Evolutionary conservation across 1,140 invertebrate genomes (phyloP).

Genomic region (Psilanteris sp.): DNA sequence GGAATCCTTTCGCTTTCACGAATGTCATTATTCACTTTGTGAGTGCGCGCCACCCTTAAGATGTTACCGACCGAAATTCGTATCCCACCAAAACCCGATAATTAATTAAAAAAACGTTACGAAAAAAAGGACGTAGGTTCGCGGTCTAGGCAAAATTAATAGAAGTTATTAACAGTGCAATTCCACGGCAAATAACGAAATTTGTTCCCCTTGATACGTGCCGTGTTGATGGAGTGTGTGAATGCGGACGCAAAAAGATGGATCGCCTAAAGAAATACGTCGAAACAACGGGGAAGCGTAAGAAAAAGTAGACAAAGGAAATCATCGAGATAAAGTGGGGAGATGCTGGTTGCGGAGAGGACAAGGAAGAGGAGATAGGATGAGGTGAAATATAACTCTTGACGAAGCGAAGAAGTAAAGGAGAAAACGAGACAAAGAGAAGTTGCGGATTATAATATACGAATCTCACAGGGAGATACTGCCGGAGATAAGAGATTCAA

Average conservation of each 20-base stretch:
- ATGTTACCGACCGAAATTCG: constrained; percentile 15
- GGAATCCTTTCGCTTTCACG: constrained; percentile 30
- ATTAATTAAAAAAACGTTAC: constrained; percentile 23
- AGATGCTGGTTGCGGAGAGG: constrained; percentile 2
- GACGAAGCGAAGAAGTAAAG: constrained; percentile 54
- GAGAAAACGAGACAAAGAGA: constrained; percentile 64
- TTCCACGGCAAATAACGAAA: constrained; percentile 44
- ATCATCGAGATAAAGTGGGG: constrained; percentile 16
- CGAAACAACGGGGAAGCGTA: constrained; percentile 43
- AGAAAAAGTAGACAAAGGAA: constrained; percentile 56
- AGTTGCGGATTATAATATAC: constrained; percentile 68
- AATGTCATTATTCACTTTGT: constrained; percentile 41
- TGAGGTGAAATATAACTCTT: constrained; percentile 61
- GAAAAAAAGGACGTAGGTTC: neutral
- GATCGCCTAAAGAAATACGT: constrained; percentile 40
- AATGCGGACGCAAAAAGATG: constrained; percentile 25
- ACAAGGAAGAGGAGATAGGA: constrained; percentile 3
- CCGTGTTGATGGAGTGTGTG: constrained; percentile 48
- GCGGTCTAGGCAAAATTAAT: constrained; percentile 39
- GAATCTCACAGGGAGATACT: constrained; percentile 71
- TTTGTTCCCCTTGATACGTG: constrained; percentile 48
- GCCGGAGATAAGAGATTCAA: constrained; percentile 70
- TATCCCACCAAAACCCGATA: neutral
- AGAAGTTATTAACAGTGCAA: constrained; percentile 43
- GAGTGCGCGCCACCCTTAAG: constrained; percentile 19